Evolutionary conservation across 2,113 vertebrate genomes (phyloP).

Genomic region (Salvator merianae): DNA sequence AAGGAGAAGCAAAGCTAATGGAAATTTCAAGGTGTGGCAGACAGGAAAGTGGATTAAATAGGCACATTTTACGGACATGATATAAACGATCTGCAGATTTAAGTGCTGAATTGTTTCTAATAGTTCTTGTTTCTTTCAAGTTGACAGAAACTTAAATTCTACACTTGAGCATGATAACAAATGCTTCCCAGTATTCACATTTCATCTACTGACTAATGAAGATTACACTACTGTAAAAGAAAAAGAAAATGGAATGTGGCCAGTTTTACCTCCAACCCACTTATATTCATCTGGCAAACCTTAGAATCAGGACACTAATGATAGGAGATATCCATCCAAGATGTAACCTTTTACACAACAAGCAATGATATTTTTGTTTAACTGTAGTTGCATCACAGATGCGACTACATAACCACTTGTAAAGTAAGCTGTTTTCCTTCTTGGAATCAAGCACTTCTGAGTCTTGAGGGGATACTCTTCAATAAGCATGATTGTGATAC

Average conservation of each 20-base stretch:
- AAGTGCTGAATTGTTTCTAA: background rate
- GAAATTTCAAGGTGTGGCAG: background rate
- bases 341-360: too few species aligned
- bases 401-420: constrained; percentile 81
- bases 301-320: too few species aligned
- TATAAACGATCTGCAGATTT: background rate
- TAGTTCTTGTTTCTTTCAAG: background rate
- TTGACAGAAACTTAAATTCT: background rate
- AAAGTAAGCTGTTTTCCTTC: background rate
- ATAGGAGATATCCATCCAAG: too few species aligned
- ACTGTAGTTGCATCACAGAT: too few species aligned
- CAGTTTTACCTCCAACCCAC: too few species aligned
- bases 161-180: background rate
- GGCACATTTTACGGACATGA: background rate
- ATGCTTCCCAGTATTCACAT: background rate
- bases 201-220: background rate
- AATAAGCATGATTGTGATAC: background rate
- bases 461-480: background rate
- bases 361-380: too few species aligned
- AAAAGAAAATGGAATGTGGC: background rate
- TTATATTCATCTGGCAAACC: too few species aligned
- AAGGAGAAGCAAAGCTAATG: background rate
- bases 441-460: background rate
- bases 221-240: background rate
- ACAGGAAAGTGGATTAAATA: background rate